Percentiles rank a stretch among this genome's conserved stretches.
These are phyloP conservation scores for Sturnus vulgaris DNA, from an alignment of 2,113 vertebrate genomes.

Conservation along the genomic window DNA sequence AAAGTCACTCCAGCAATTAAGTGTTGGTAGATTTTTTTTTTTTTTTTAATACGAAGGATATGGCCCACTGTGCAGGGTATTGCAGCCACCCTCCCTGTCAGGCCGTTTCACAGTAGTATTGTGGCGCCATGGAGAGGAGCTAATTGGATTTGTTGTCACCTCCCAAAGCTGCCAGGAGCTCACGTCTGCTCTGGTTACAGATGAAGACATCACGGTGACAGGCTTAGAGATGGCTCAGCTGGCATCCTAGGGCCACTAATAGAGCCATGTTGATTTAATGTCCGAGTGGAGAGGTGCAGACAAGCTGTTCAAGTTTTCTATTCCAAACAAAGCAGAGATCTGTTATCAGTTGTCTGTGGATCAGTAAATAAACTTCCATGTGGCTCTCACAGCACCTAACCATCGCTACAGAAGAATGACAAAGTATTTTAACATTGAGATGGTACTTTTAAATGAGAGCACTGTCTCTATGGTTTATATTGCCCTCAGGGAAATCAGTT, in stretches of 20 bases:
- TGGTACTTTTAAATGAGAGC: constrained; percentile 53
- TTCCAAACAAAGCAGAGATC: constrained; percentile 81
- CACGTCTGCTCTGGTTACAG: constrained; percentile 97
- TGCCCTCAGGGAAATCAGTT: constrained; percentile 74
- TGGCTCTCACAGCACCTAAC: constrained; percentile 70
- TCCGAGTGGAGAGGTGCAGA: constrained; percentile 87
- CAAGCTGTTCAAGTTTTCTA: constrained; percentile 87
- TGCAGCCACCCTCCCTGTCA: constrained; percentile 79
- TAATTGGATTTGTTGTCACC: constrained; percentile 99
- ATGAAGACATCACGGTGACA: constrained; percentile 99
- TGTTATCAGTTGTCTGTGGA: constrained; percentile 79
- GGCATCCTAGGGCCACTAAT: constrained; percentile 93
- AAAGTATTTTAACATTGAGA: constrained; percentile 67
- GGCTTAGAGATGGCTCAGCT: constrained; percentile 97
- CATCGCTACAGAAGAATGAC: constrained; percentile 67
- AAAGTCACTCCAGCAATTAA: constrained; percentile 72
- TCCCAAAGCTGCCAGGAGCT: constrained; percentile 94
- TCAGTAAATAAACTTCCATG: constrained; percentile 77
- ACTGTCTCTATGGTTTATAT: constrained; percentile 67
- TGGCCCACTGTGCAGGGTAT: constrained; percentile 76
- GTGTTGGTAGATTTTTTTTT: constrained; percentile 23
- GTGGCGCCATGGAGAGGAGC: constrained; percentile 91
- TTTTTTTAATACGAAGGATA: constrained; percentile 35
- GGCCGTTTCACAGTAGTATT: constrained; percentile 77
- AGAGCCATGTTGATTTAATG: constrained; percentile 90